Base-by-base conservation (phyloP, 2,888 invertebrate genomes). In the Lithophane semibrunnea region DNA sequence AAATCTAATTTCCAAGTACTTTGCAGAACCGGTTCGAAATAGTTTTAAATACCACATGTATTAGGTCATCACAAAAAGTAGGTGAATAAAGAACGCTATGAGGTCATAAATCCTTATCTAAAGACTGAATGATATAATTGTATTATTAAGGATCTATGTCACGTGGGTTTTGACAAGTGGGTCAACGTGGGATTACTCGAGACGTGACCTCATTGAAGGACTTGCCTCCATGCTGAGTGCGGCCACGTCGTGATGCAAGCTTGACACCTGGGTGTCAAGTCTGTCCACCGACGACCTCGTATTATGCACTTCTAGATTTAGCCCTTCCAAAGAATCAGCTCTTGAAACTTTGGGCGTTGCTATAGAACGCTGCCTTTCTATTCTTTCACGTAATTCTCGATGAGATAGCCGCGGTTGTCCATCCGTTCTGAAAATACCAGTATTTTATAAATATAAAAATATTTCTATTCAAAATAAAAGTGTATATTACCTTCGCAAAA, bases 211-310 rank as follows among this genome's bases (percentile, higher is more conserved):
- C 65, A 88, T 73, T 77, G 85, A 87, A 18, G 83, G 73, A 85
- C 93, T 94, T 93, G 97, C 98, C 97, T 98, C 99, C 94, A 98
- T 97, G 91, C 98, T 98, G 63, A 99, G 97, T 44, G 98, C 98
- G 0, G 98, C 98, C 37, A 99, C 98, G 93, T 99, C 98, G 89
- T 98, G 98, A 91, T 99, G 98, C 82, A 99, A 94, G 65, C 98
- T 98, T 21, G 98, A 97, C 69, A 99, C 98, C 93, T 98, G 98
- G 0, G 98, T 98, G 91, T 99, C 99, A 61, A 99, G 96, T 87
- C 98, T 97, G 89, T 98, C 99, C 21, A 98, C 97, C 12, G 97
- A 97, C 4, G 96, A 97, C 79, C 96, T 93, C 3, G 96, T 96
- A 86, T 96, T 94, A 89, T 96, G 96, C 86, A 96, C 94, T 90